Percentiles rank a stretch among this genome's conserved stretches.
These are phyloP conservation scores for Epistrophella euchroma DNA, from an alignment of 2,888 invertebrate species.

Conservation along the genomic window DNA sequence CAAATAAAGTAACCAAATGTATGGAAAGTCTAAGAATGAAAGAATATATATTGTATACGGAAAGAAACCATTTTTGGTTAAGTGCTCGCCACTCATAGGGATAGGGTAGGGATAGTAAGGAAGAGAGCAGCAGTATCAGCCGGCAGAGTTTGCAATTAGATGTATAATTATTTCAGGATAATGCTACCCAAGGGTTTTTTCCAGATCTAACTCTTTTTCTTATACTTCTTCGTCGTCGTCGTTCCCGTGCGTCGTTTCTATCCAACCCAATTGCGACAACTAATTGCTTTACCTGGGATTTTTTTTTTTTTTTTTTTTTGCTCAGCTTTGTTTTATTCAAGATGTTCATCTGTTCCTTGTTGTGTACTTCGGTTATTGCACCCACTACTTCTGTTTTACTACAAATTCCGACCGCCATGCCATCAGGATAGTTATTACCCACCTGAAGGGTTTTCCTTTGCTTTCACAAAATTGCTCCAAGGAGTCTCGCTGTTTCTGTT, in stretches of 20 bases:
- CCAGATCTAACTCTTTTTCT: conserved; percentile 43
- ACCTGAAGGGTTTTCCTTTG: conserved; percentile 49
- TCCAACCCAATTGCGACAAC: conserved; percentile 57
- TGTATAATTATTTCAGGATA: conserved; percentile 73
- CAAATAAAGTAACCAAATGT: conserved; percentile 57
- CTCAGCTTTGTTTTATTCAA: conserved; percentile 3
- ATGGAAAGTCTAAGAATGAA: conserved; percentile 15
- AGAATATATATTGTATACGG: not conserved
- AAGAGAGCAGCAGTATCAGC: not conserved
- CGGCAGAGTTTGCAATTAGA: conserved; percentile 66
- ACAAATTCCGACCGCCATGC: conserved; percentile 25
- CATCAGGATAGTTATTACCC: conserved; percentile 45
- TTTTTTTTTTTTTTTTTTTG: not conserved
- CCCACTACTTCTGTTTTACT: conserved; percentile 40
- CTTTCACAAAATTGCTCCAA: conserved; percentile 31
- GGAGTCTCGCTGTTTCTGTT: conserved; percentile 30
- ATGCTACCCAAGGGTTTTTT: conserved; percentile 49
- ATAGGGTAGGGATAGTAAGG: too few relatives aligned
- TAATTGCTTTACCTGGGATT: conserved; percentile 68
- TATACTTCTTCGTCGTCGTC: conserved; percentile 11
- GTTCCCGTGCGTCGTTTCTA: not conserved
- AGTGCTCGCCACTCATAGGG: conserved; percentile 56
- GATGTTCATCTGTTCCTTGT: conserved; percentile 55
- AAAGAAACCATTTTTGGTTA: conserved; percentile 59
- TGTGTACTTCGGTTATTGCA: conserved; percentile 62